A percentile compares a stretch with the other conserved stretches of the same genome.
These are phyloP conservation scores for Zosterops lateralis DNA, from an alignment of 2,113 vertebrate genomes.

Conservation along the genomic window DNA sequence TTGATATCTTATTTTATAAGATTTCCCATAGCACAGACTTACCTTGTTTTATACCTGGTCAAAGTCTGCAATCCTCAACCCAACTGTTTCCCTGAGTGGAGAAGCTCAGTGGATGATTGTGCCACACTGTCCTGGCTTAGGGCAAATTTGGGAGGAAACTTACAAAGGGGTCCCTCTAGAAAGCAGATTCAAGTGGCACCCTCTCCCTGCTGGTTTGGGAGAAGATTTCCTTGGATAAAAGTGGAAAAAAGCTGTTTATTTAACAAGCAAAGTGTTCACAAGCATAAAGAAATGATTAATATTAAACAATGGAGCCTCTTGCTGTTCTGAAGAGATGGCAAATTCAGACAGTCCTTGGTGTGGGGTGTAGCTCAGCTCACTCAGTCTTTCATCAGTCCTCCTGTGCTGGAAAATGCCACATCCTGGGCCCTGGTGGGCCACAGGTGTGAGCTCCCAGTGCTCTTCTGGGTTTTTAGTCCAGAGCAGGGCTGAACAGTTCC, in stretches of 20 bases:
- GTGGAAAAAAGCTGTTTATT: not conserved
- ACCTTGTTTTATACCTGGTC: not conserved
- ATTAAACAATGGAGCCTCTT: not conserved
- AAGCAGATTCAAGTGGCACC: not conserved
- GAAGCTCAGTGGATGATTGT: not conserved
- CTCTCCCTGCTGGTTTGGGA: not conserved
- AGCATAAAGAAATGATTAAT: not conserved
- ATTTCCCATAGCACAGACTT: not conserved
- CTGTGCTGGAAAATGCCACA: not conserved
- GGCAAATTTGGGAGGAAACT: not conserved
- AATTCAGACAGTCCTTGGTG: not conserved
- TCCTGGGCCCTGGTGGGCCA: not conserved
- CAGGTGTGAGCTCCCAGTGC: not conserved
- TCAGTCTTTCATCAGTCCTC: not conserved
- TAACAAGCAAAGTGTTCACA: not conserved
- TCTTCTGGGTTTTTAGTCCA: not conserved
- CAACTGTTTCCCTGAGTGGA: fast-evolving
- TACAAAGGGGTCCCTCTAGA: not conserved
- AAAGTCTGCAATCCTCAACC: fast-evolving
- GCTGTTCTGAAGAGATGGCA: not conserved
- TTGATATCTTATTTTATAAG: not conserved
- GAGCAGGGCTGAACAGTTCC: not conserved
- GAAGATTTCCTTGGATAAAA: not conserved
- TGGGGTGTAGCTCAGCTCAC: not conserved
- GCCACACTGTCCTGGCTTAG: not conserved